Evolutionary conservation across 2,888 invertebrate genomes (phyloP), one percentile per base, ranked within the genome.

Genomic region (Xestia sexstrigata): DNA sequence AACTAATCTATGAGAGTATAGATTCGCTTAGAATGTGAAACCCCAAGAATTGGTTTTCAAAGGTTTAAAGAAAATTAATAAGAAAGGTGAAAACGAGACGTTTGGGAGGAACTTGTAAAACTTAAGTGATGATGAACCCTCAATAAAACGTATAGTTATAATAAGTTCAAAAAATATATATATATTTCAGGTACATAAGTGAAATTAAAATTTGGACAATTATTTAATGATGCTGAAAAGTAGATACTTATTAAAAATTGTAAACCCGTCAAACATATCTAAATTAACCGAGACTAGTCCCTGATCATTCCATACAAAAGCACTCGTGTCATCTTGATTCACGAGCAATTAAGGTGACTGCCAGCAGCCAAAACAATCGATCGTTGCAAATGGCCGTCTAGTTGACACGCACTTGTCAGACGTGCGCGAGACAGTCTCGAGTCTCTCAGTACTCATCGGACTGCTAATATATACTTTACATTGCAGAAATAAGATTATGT

Each of bases 301-400:
- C 75, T 87, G 77, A 86, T 87, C 84, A 87, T 89, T 87, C 87
- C 89, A 90, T 90, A 91, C 90, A 91, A 92, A 93, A 92, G 90
- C 91, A 90, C 90, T 90, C 92, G 91, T 93, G 94, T 94, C 95
- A 93, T 93, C 95, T 95, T 95, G 94, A 96, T 95, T 95, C 94
- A 92, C 90, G 92, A 94, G 94, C 96, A 96, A 96, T 96, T 96
- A 96, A 95, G 96, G 94, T 93, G 95, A 92, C 94, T 94, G 88
- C 93, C 90, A 92, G 94, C 96, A 96, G 96, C 96, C 96, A 94
- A 96, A 96, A 96, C 96, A 96, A 96, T 96, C 96, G 95, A 96
- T 96, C 96, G 93, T 88, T 93, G 90, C 94, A 95, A 96, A 95
- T 95, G 95, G 93, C 89, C 93, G 93, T 91, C 93, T 93, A 92